These are phyloP conservation scores for Corbicula japonica DNA, from an alignment of 2,888 invertebrate species.

Conservation along the genomic window DNA sequence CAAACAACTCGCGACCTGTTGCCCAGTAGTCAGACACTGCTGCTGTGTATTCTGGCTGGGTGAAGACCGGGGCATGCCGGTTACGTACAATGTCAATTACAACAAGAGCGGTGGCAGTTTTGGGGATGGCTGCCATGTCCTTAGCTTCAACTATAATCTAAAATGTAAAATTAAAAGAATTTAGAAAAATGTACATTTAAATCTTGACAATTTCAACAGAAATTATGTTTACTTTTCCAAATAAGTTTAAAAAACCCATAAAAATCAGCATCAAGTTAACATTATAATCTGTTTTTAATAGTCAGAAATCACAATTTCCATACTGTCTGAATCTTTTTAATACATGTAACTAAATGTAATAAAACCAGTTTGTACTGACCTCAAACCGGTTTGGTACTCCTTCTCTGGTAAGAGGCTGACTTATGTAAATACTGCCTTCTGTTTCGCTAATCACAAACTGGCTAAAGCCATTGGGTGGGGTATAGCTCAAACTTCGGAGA, in stretches of 20 bases:
- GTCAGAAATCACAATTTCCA: too few species aligned
- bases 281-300: too few species aligned
- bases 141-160: slow-evolving; percentile 74
- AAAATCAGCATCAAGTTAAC: too few species aligned
- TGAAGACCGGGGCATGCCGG: slow-evolving; percentile 77
- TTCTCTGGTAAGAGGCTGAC: slow-evolving; percentile 72
- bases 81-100: slow-evolving; percentile 79
- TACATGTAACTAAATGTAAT: too few species aligned
- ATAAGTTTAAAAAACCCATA: too few species aligned
- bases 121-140: slow-evolving; percentile 70
- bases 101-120: slow-evolving; percentile 70
- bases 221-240: too few species aligned
- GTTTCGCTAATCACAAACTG: slow-evolving; percentile 75
- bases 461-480: slow-evolving; percentile 59
- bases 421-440: slow-evolving; percentile 73
- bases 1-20: slow-evolving; percentile 69
- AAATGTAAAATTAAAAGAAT: slow-evolving; percentile 20
- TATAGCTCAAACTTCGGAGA: slow-evolving; percentile 57
- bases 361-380: not conserved
- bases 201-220: too few species aligned
- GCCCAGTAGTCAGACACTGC: slow-evolving; percentile 67
- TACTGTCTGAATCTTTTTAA: too few species aligned
- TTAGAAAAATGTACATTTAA: too few species aligned
- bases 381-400: slow-evolving; percentile 62
- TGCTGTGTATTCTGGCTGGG: slow-evolving; percentile 58